These are phyloP conservation scores for Spheniscus humboldti DNA, from an alignment of 2,797 vertebrate species.

Conservation along the genomic window DNA sequence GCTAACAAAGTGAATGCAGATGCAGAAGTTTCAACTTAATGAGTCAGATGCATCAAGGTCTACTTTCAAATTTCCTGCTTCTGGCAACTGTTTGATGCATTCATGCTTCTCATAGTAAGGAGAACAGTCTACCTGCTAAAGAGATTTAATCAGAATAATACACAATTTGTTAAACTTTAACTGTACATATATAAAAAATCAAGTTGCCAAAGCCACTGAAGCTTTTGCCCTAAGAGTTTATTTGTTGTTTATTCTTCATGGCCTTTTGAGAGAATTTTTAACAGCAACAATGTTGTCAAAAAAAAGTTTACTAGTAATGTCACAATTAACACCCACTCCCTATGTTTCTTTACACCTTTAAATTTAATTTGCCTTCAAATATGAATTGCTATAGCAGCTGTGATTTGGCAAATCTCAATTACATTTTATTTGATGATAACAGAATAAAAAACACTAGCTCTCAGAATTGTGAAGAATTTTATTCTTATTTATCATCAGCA, in stretches of 20 bases:
- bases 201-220: background rate
- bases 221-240: background rate
- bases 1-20: slow-evolving; percentile 32
- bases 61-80: background rate
- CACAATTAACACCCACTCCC: background rate
- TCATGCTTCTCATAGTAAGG: background rate
- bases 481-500: background rate
- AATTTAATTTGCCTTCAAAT: background rate
- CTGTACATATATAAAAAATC: background rate
- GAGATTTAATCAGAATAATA: background rate
- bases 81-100: background rate
- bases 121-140: background rate
- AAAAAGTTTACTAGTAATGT: background rate
- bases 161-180: background rate
- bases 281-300: background rate
- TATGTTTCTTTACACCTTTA: background rate
- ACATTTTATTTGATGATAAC: background rate
- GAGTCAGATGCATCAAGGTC: background rate
- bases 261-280: background rate
- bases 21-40: slow-evolving; percentile 16
- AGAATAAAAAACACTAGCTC: background rate
- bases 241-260: background rate
- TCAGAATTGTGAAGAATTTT: background rate
- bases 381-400: background rate
- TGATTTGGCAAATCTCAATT: background rate